Evolutionary conservation across 2,797 vertebrate species (phyloP), one percentile per base, ranked within the genome.

Genomic region (Clarias pachynema): DNA sequence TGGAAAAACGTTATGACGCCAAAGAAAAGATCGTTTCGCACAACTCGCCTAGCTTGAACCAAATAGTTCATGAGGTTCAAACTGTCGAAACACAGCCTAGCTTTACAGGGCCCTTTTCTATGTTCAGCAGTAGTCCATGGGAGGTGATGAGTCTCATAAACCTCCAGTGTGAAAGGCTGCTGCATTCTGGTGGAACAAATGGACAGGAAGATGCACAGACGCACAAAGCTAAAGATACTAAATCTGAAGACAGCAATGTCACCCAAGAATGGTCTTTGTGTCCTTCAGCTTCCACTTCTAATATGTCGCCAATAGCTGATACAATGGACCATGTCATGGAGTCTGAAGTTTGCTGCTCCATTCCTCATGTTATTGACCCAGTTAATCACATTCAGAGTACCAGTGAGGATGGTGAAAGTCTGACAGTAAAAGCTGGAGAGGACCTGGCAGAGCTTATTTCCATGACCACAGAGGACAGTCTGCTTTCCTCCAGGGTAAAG

Each of bases 111-210:
- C 65, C 81, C 7, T 34, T 89, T 72, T 84, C 85, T 10, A 5
- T 82, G 24, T 82, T 82, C 29, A 16, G 85, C 86, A 91, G 87
- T 40, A 94, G 92, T 81, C 91, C 95, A 4, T 93, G 94, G 93
- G 95, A 94, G 14, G 91, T 94, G 1, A 92, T 96, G 89, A 94
- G 91, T 87, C 92, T 96, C 20, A 95, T 96, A 91, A 95, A 95
- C 91, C 91, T 94, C 29, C 95, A 96, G 87, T 95, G 95, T 88
- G 92, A 90, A 86, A 91, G 85, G 84, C 91, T 95, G 37, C 90
- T 94, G 62, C 88, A 92, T 84, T 88, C 85, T 14, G 75, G 26
- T 72, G 60, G 22, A 22, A 44, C 29, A 44, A 85, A 89, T 44
- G 84, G 5, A 20, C 89, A 86, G 0, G 87, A 88, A 18, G 53